Evolutionary conservation across 2,888 invertebrate genomes (phyloP).

Genomic region (Eupeodes latifasciatus): DNA sequence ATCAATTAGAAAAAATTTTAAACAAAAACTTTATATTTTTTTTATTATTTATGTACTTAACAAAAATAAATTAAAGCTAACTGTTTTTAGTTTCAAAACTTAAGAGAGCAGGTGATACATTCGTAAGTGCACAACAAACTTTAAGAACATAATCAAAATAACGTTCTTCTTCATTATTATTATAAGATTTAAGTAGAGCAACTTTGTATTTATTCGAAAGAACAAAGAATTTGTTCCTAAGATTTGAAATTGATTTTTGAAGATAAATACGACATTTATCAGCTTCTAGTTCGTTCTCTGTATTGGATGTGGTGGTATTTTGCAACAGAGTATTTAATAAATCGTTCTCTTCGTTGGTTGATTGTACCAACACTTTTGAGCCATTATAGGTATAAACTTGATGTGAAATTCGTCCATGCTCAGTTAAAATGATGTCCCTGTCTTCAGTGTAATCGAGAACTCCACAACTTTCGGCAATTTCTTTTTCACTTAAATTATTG

Average conservation of each 20-base stretch:
- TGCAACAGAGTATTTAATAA: not conserved
- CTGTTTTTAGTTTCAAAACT: slow-evolving; percentile 4
- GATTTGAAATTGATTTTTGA: not conserved
- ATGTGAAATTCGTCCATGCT: not conserved
- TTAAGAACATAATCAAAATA: slow-evolving; percentile 25
- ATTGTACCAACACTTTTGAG: not conserved
- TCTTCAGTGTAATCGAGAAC: slow-evolving; percentile 25
- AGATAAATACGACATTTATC: not conserved
- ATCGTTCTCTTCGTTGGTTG: not conserved
- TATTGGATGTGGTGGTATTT: not conserved
- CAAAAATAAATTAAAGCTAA: not conserved
- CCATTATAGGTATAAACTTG: slow-evolving; percentile 3
- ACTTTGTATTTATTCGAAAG: slow-evolving; percentile 1
- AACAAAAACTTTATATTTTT: no score
- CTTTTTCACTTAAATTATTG: not conserved
- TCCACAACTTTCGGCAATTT: slow-evolving; percentile 29
- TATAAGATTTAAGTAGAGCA: not conserved
- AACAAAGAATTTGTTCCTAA: slow-evolving; percentile 7
- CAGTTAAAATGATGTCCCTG: slow-evolving; percentile 16
- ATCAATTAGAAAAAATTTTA: no score
- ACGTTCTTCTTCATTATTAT: not conserved
- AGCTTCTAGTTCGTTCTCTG: not conserved
- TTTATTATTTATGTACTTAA: not conserved
- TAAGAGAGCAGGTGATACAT: not conserved
- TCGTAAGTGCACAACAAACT: slow-evolving; percentile 32